Evolutionary conservation across 2,888 invertebrate genomes (phyloP), one percentile per base, ranked within the genome.

Genomic region (Luperina testacea): DNA sequence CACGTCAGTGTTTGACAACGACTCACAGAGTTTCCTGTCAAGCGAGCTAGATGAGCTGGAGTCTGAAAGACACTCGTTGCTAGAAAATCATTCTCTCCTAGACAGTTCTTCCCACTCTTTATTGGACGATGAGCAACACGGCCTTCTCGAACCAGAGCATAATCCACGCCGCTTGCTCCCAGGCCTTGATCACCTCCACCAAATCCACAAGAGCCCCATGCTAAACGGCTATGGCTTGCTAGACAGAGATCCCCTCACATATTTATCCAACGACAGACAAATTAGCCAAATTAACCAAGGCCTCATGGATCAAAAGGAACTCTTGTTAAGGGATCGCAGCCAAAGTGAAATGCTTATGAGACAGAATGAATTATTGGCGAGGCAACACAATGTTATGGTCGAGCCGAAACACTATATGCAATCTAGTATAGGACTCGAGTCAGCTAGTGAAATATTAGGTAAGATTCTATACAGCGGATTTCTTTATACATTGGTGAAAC

Each of bases 391-490:
- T 84, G 92, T 88, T 69, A 92, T 95, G 93, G 92, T 93, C 48
- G 96, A 95, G 75, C 93, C 93, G 64, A 96, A 96, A 90, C 96
- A 95, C 89, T 97, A 94, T 91, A 93, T 96, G 95, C 92, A 95
- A 77, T 89, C 93, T 89, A 95, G 94, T 95, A 95, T 96, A 96
- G 96, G 94, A 89, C 92, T 95, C 67, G 96, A 96, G 72, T 94
- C 95, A 76, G 92, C 94, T 96, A 96, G 94, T 95, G 96, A 97
- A 95, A 92, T 96, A 95, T 95, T 97, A 96, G 96, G 96, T 97
- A 87, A 94, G 93, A 48, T 77, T 68, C 73, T 74, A 24, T 48
- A 13, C 68, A 42, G 42, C 2, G 32, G 20, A 24, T 53, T 83
- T 61, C 38, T 68, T 53, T 2, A 83, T 61, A 57, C 1, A 38